Base-by-base conservation (phyloP, 2,888 invertebrate genomes). In the Hoplodrina blanda region DNA sequence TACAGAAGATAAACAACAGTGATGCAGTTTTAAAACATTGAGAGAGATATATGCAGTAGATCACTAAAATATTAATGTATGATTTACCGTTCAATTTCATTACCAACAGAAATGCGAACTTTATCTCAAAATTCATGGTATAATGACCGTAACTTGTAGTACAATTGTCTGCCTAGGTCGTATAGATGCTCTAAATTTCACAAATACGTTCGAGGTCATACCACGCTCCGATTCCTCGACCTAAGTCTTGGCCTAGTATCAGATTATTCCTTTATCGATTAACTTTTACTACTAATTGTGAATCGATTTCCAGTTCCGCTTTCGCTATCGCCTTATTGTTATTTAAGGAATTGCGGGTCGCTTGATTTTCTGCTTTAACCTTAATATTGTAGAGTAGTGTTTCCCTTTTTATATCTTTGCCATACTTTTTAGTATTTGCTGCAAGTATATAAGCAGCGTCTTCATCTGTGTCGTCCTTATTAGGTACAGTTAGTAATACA, bases 271-370 rank as follows among this genome's bases (percentile, higher is more conserved):
- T 85, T 84, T 83, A 88, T 89, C 85, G 87, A 85, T 88, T 87
- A 88, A 83, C 86, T 89, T 85, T 88, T 88, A 87, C 88, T 87
- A 76, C 80, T 87, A 87, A 86, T 89, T 85, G 83, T 72, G 66
- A 87, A 86, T 89, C 80, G 81, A 87, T 86, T 85, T 80, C 53
- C 72, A 70, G 83, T 88, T 86, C 81, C 85, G 88, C 91, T 91
- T 91, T 91, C 91, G 84, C 89, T 87, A 72, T 84, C 76, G 64
- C 65, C 62, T 78, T 80, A 82, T 77, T 82, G 72, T 78, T 73
- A 41, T 76, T 71, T 61, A 77, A 78, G 71, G 72, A 66, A 71
- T 80, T 76, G 56, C 64, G 64, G 55, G 59, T 75, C 57, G 62
- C 41, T 76, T 73, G 49, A 68, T 79, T 78, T 73, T 57, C 74